Percentiles rank a stretch among this genome's conserved stretches.
These are phyloP conservation scores for Taenioides sp. DNA, from an alignment of 2,797 vertebrate species.

Conservation along the genomic window DNA sequence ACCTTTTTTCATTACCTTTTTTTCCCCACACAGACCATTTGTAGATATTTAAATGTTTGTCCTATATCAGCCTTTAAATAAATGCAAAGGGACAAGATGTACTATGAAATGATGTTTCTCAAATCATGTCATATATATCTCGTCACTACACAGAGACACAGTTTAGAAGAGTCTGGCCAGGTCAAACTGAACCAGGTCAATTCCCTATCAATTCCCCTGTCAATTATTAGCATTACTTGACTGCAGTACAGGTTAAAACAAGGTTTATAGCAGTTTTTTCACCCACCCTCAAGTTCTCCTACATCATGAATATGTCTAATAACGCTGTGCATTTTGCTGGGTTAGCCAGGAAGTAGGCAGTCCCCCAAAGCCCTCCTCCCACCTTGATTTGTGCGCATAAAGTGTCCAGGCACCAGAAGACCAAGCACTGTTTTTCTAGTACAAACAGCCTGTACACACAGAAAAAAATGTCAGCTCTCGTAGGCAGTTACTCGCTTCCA, in stretches of 20 bases:
- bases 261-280: not conserved
- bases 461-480: slow-evolving; percentile 51
- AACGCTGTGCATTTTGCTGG: not conserved
- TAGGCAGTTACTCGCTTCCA: slow-evolving; percentile 34
- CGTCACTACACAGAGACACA: no score
- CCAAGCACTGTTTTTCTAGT: not conserved
- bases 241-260: not conserved
- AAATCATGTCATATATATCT: no score
- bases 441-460: not conserved
- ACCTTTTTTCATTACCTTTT: no score
- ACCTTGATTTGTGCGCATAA: not conserved
- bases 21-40: no score
- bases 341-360: not conserved
- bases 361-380: not conserved
- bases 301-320: not conserved
- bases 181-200: not conserved
- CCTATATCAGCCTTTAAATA: no score
- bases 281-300: not conserved
- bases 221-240: slow-evolving; percentile 22
- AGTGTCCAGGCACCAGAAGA: not conserved
- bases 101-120: no score
- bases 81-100: no score
- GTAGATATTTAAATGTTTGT: no score
- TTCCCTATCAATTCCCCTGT: not conserved
- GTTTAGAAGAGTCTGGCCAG: not conserved